A percentile compares a stretch with the other conserved stretches of the same genome.
Conservation (phyloP, 2,113 vertebrate genomes). For the Microcebus lehilahytsara region DNA sequence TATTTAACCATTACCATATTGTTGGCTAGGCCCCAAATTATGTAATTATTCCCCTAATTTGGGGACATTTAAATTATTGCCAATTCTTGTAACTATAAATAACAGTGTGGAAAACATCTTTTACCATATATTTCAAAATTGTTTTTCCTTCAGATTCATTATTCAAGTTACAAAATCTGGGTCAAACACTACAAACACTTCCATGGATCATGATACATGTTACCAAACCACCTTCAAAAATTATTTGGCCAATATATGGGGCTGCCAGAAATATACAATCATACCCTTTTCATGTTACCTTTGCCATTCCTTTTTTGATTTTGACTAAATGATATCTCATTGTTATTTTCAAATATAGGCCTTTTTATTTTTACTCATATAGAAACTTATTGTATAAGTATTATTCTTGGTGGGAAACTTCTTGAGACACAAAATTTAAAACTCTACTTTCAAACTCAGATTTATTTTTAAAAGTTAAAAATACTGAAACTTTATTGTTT, state of each 20-base stretch:
- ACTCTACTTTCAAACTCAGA: neutral
- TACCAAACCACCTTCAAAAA: neutral
- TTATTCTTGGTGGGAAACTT: neutral
- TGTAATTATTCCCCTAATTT: conserved; percentile 56
- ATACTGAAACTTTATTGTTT: neutral
- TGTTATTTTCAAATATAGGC: neutral
- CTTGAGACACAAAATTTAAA: conserved; percentile 13
- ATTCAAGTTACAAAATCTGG: neutral
- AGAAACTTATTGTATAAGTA: neutral
- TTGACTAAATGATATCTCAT: neutral
- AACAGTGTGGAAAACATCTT: conserved; percentile 28
- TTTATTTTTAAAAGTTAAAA: conserved; percentile 18
- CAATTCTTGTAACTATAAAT: conserved; percentile 50
- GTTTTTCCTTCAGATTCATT: conserved; percentile 27
- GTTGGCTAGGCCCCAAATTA: conserved; percentile 24
- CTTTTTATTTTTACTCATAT: neutral
- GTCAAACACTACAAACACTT: neutral
- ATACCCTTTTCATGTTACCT: neutral
- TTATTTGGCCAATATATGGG: neutral
- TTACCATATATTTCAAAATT: neutral
- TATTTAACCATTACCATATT: conserved; percentile 43
- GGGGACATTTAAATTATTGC: conserved; percentile 22
- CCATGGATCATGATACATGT: neutral
- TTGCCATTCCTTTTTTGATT: neutral
- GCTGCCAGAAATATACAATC: neutral